Percentiles rank a stretch among this genome's conserved stretches.
These are phyloP conservation scores for Bubo scandiacus DNA, from an alignment of 2,113 vertebrate genomes.

Conservation along the genomic window DNA sequence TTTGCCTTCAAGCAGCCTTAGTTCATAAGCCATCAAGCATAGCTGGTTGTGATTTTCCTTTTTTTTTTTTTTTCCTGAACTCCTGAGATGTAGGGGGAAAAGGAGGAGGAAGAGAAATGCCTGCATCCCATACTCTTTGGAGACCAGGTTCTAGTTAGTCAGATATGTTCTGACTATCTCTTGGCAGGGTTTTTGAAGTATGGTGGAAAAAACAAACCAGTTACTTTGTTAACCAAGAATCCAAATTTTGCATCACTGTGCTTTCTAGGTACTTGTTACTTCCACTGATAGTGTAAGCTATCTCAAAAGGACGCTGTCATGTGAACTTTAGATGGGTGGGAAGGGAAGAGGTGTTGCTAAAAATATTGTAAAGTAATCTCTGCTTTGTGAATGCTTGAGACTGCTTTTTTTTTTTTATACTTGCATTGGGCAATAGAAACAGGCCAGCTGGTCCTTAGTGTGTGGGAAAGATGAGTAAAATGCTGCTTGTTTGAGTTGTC, in stretches of 20 bases:
- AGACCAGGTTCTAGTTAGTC: neutral
- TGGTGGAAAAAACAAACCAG: neutral
- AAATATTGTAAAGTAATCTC: neutral
- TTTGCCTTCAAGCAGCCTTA: neutral
- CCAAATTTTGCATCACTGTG: neutral
- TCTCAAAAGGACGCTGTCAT: neutral
- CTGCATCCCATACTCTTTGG: neutral
- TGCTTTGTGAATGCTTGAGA: neutral
- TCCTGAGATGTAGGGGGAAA: neutral
- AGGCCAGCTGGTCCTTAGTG: neutral
- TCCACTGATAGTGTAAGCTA: neutral
- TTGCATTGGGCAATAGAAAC: neutral
- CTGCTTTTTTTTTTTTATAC: neutral
- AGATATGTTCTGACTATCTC: neutral
- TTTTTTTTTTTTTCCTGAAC: neutral
- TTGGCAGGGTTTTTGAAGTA: neutral
- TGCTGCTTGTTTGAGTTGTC: neutral
- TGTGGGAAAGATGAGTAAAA: slow-evolving; percentile 1
- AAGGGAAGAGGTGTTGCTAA: slow-evolving; percentile 22
- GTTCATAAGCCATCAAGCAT: neutral
- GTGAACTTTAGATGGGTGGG: neutral
- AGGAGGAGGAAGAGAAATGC: neutral
- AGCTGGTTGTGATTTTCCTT: neutral
- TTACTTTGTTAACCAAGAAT: neutral
- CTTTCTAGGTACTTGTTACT: neutral